Evolutionary conservation across 2,113 vertebrate species (phyloP).

Genomic region (Rallus limicola): DNA sequence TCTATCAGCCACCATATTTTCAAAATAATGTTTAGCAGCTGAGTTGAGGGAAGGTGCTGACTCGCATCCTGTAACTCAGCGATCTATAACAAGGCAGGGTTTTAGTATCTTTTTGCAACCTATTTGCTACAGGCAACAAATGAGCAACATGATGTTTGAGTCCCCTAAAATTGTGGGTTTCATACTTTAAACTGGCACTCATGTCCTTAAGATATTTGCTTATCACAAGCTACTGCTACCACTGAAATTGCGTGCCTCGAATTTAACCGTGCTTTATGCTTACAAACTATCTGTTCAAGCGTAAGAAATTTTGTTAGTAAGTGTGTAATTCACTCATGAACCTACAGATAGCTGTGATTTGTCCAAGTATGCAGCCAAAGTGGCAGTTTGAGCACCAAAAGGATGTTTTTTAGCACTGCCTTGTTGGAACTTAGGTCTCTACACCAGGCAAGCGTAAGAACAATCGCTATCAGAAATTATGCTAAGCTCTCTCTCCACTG

Average conservation of each 20-base stretch:
- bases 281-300: neutral
- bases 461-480: neutral
- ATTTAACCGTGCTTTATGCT: neutral
- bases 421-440: neutral
- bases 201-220: neutral
- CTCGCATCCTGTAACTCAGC: neutral
- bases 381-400: neutral
- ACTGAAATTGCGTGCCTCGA: neutral
- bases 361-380: accelerated
- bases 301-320: neutral
- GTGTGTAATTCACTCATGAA: neutral
- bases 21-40: neutral
- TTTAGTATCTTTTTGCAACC: neutral
- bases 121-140: too few species aligned
- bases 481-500: too few species aligned
- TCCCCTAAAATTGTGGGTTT: neutral
- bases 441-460: neutral
- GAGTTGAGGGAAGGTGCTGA: neutral
- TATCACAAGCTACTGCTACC: neutral
- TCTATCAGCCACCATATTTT: neutral
- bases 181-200: neutral
- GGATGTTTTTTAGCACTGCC: neutral
- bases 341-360: accelerated
- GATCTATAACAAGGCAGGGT: neutral
- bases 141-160: neutral